phyloP scores from a whole-genome alignment of 1,140 invertebrate genomes.

The Plectrocnemia conspersa region DNA sequence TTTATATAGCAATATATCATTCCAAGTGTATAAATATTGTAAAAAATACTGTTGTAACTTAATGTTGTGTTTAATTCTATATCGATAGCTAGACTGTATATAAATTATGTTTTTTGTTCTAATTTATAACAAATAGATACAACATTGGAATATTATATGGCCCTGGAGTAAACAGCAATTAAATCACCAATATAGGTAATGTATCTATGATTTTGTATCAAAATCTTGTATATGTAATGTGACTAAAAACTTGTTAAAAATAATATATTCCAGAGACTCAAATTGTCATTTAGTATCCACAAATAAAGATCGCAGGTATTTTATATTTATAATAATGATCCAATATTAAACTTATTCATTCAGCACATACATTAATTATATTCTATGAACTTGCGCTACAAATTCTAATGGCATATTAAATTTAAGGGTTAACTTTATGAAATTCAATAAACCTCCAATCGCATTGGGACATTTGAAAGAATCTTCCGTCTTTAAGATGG shows the following conservation, averaged over 20 bases:
- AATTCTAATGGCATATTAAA: no score
- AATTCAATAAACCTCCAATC: slow-evolving; percentile 67
- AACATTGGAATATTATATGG: slow-evolving; percentile 51
- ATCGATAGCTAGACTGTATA: no score
- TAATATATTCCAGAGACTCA: slow-evolving; percentile 41
- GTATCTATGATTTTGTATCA: slow-evolving; percentile 4
- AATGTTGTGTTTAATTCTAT: slow-evolving; percentile 33
- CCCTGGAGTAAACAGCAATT: slow-evolving; percentile 48
- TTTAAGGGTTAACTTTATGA: slow-evolving; percentile 71
- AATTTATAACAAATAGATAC: no score
- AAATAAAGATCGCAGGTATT: slow-evolving; percentile 3
- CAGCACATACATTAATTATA: no score
- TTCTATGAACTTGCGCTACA: no score
- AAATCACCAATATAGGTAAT: slow-evolving; percentile 49
- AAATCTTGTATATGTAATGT: slow-evolving; percentile 47
- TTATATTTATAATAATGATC: slow-evolving; percentile 13
- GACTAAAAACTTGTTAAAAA: neutral
- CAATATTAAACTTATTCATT: neutral
- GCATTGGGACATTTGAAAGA: slow-evolving; percentile 65
- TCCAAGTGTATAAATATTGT: no score
- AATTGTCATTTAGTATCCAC: slow-evolving; percentile 42
- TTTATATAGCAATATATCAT: slow-evolving; percentile 6
- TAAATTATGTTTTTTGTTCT: slow-evolving; percentile 43
- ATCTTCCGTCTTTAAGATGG: slow-evolving; percentile 68
- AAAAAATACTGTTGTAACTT: no score